Percentiles rank a stretch among this genome's conserved stretches.
phyloP scores from a whole-genome alignment of 2,113 vertebrate species.

The Entomyzon cyanotis region DNA sequence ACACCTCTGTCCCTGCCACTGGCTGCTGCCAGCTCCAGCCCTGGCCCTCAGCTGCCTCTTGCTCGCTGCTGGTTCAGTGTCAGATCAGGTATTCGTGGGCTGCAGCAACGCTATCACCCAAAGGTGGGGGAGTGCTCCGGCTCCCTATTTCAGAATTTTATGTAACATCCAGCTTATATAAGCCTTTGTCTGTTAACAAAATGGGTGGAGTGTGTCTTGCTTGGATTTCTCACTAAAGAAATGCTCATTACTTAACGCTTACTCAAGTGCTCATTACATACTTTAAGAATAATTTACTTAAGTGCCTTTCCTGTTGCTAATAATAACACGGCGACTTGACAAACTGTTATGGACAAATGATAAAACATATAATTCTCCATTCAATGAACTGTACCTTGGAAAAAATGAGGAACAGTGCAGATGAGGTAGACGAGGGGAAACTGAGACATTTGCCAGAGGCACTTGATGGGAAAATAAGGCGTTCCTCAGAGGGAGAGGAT shows the following conservation, averaged over 20 bases:
- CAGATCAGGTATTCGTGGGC: not conserved
- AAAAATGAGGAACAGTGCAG: not conserved
- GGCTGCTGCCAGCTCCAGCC: not conserved
- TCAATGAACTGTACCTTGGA: not conserved
- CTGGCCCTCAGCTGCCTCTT: not conserved
- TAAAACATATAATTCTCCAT: not conserved
- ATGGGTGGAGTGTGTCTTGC: conserved; percentile 6
- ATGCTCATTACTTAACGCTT: not conserved
- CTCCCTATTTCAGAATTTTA: conserved; percentile 39
- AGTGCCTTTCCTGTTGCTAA: not conserved
- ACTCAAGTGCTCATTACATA: not conserved
- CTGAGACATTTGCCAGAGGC: not conserved
- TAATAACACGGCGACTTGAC: not conserved
- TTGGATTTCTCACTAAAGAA: not conserved
- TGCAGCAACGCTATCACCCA: not conserved
- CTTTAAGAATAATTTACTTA: not conserved
- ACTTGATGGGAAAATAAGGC: not conserved
- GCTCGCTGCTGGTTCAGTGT: accelerated
- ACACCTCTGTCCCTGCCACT: not conserved
- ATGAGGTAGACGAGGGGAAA: not conserved
- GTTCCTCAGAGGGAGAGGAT: not conserved
- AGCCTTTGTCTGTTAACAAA: conserved; percentile 53
- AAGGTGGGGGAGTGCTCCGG: not conserved
- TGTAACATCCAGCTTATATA: conserved; percentile 53
- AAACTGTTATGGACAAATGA: not conserved